phyloP scores from a whole-genome alignment of 2,888 invertebrate genomes.

The Drosophila neotestacea region DNA sequence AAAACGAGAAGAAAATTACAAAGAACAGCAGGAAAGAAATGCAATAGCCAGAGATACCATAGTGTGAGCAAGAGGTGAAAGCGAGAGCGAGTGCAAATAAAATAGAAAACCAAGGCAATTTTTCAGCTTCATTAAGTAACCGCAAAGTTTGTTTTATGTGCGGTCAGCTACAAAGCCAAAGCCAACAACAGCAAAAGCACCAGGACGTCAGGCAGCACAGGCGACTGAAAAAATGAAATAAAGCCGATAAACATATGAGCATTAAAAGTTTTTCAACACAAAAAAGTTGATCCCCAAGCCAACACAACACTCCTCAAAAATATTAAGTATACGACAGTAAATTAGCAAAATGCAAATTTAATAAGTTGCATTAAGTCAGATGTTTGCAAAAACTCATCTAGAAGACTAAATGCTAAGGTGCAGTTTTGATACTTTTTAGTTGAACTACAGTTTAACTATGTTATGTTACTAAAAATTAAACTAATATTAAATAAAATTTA shows the following conservation, averaged over 20 bases:
- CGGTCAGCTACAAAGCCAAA: constrained; percentile 58
- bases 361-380: background rate
- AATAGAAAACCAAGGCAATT: constrained; percentile 73
- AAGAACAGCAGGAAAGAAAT: constrained; percentile 38
- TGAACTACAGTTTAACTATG: too few relatives aligned
- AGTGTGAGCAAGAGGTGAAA: constrained; percentile 20
- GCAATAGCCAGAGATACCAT: constrained; percentile 43
- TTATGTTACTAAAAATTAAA: too few relatives aligned
- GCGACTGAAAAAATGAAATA: constrained; percentile 34
- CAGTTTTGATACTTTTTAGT: too few relatives aligned
- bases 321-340: constrained; percentile 42
- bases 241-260: constrained; percentile 58
- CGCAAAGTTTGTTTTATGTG: constrained; percentile 77
- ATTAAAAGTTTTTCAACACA: constrained; percentile 32
- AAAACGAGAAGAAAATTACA: constrained; percentile 23
- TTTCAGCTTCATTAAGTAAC: constrained; percentile 78
- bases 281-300: constrained; percentile 29
- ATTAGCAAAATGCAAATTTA: constrained; percentile 37
- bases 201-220: constrained; percentile 12
- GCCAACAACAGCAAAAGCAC: background rate
- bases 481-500: too few relatives aligned
- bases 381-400: too few relatives aligned
- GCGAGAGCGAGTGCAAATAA: constrained; percentile 58
- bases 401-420: too few relatives aligned
- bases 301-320: constrained; percentile 5